phyloP scores from a whole-genome alignment of 2,113 vertebrate species.

The Electrona antarctica region DNA sequence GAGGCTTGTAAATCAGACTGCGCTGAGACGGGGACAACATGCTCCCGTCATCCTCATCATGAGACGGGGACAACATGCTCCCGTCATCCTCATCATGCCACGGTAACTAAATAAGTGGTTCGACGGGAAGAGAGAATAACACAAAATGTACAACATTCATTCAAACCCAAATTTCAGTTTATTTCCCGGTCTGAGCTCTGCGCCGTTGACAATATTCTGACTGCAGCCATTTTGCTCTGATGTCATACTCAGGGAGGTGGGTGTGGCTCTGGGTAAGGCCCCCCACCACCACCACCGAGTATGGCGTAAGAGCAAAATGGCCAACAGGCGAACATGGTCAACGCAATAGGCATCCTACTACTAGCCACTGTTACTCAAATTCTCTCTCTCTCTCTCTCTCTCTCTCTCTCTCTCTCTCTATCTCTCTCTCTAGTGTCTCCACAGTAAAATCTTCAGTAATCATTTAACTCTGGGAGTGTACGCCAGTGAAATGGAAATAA shows the following conservation, averaged over 20 bases:
- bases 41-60: constrained; percentile 22
- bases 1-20: constrained; percentile 41
- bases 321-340: too few relatives aligned
- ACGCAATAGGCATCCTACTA: not conserved
- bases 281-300: not conserved
- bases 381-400: constrained; percentile 6
- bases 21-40: not conserved
- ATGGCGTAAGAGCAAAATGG: too few relatives aligned
- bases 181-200: not conserved
- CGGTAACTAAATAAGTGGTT: constrained; percentile 24
- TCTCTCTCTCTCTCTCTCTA: constrained; percentile 25
- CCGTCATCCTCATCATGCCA: constrained; percentile 25
- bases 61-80: not conserved
- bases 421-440: not conserved
- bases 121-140: constrained; percentile 4
- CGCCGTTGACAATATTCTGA: too few relatives aligned
- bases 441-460: too few relatives aligned
- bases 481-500: too few relatives aligned
- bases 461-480: too few relatives aligned
- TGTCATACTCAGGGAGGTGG: not conserved
- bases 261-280: not conserved
- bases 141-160: not conserved
- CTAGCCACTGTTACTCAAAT: too few relatives aligned
- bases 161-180: not conserved
- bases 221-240: not conserved